Evolutionary conservation across 2,113 vertebrate genomes (phyloP), one percentile per base, ranked within the genome.

Genomic region (human (Homo sapiens)): DNA sequence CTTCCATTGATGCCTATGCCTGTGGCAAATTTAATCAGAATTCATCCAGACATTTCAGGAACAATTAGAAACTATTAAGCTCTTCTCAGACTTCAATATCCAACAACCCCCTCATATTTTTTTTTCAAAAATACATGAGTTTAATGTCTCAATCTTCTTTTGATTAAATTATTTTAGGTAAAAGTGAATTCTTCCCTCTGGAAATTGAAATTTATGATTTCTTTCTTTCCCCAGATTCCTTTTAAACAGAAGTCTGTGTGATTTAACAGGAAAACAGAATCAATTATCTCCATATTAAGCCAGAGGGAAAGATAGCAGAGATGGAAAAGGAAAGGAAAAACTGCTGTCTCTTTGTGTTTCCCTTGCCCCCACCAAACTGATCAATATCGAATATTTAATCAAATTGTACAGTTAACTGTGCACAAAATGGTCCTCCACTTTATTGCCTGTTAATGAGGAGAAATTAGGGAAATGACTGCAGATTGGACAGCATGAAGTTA

Each of bases 61-160:
- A 64, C 78, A 96, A 90, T 93, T 97, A 97, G 35, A 98, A 61
- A 68, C 55, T 94, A 95, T 94, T 93, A 93, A 75, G 3, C 25
- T 68, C 38, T 48, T 97, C 66, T 90, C 43, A 83, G 61, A 61
- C 40, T 81, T 96, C 81, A 82, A 5, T 64, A 72, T 73, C 35
- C 38, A 35, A 68, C 2, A 8, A 3, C 22, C 0, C 1, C 1
- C 3, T 4, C 11, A 48, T 13, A 7, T 23, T 25, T 23, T 25
- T 17, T 50, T 72, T 35, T 38, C 43, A 68, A 35, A 94, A 92
- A 72, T 81, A 59, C 22, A 50, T 48, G 52, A 85, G 45, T 96
- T 96, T 90, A 66, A 83, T 22, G 50, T 76, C 57, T 93, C 64
- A 57, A 48, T 88, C 30, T 92, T 92, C 55, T 87, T 86, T 82